Evolutionary conservation across 2,797 vertebrate genomes (phyloP).

Genomic region (Allobates femoralis): DNA sequence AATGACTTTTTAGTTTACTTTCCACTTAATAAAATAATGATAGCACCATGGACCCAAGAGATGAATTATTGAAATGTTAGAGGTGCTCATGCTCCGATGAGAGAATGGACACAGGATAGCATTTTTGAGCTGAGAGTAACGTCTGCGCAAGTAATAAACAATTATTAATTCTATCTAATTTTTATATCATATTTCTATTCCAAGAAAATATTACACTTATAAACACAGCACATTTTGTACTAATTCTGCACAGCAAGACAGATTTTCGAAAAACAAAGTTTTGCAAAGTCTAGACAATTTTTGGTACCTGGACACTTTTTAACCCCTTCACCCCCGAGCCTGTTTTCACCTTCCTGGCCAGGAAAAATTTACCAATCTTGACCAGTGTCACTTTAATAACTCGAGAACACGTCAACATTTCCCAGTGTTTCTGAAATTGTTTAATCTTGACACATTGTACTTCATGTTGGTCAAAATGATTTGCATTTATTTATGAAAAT

Average conservation of each 20-base stretch:
- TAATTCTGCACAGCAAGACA: not conserved
- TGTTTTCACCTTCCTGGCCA: too few species aligned
- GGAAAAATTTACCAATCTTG: too few species aligned
- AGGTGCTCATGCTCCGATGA: not conserved
- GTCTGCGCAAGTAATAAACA: not conserved
- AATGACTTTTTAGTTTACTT: constrained; percentile 5
- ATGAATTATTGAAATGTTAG: not conserved
- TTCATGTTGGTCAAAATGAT: too few species aligned
- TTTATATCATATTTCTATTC: not conserved
- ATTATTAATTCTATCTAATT: not conserved
- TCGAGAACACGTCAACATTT: too few species aligned
- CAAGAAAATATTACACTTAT: not conserved
- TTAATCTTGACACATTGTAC: too few species aligned
- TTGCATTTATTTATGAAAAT: too few species aligned
- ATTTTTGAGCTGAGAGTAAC: not conserved
- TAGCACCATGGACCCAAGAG: not conserved
- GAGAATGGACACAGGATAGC: not conserved
- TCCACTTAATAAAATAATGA: not conserved
- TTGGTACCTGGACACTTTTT: not conserved
- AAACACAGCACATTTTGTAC: not conserved
- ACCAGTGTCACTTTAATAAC: too few species aligned
- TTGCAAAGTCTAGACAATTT: not conserved
- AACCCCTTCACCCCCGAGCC: too few species aligned
- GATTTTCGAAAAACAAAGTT: not conserved
- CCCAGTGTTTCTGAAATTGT: too few species aligned